Evolutionary conservation across 2,888 invertebrate genomes (phyloP).

Genomic region (Lasius fuliginosus): DNA sequence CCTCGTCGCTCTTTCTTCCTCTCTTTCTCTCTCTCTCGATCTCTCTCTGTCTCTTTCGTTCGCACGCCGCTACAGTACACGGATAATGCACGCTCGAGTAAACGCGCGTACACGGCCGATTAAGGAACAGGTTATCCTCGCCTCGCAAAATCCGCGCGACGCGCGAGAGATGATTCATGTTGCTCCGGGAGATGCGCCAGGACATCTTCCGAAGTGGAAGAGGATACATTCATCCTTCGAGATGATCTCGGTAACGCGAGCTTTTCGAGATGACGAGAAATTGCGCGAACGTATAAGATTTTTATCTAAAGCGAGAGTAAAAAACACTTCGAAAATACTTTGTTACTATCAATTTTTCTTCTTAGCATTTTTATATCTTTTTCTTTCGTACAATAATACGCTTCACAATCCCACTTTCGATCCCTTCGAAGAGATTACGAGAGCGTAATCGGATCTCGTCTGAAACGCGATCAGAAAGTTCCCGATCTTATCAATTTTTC

Average conservation of each 20-base stretch:
- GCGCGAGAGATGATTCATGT: conserved; percentile 40
- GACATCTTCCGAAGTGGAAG: background rate
- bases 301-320: background rate
- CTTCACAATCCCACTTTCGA: background rate
- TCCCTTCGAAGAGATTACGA: background rate
- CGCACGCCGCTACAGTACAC: background rate
- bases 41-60: background rate
- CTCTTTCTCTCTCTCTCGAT: background rate
- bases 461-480: background rate
- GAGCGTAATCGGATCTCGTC: background rate
- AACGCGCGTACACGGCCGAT: conserved; percentile 40
- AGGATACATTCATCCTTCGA: background rate
- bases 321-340: background rate
- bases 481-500: conserved; percentile 9
- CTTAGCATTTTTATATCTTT: background rate
- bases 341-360: background rate
- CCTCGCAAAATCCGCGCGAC: background rate
- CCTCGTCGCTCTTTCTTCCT: conserved; percentile 54
- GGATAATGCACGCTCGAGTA: conserved; percentile 51
- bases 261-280: background rate
- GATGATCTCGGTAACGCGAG: background rate
- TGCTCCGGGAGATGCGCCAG: background rate
- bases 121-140: conserved; percentile 42
- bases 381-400: background rate
- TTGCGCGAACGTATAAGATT: background rate